These are phyloP conservation scores for Drosophila equinoxialis DNA, from an alignment of 1,140 invertebrate genomes.

Conservation along the genomic window DNA sequence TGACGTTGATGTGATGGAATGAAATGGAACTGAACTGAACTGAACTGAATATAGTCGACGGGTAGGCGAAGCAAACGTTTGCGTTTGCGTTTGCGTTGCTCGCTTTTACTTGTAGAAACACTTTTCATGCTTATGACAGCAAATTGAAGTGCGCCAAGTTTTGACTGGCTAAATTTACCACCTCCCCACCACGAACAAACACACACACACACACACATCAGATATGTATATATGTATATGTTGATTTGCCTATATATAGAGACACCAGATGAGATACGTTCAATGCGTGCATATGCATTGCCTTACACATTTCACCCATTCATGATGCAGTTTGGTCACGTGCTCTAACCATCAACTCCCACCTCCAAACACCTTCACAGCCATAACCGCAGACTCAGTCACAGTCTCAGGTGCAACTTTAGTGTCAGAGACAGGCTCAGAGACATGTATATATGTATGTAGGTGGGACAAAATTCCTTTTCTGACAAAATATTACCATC, in stretches of 20 bases:
- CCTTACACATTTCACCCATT: background rate
- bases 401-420: too few species aligned
- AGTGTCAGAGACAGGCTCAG: too few species aligned
- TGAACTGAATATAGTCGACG: background rate
- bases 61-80: constrained; percentile 23
- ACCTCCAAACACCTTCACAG: background rate
- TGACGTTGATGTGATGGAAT: constrained; percentile 23
- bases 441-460: too few species aligned
- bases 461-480: too few species aligned
- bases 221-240: background rate
- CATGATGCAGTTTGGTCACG: constrained; percentile 25
- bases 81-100: background rate
- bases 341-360: constrained; percentile 7
- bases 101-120: background rate
- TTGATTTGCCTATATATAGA: constrained; percentile 20
- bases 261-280: background rate
- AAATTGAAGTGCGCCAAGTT: constrained; percentile 48
- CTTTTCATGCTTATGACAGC: constrained; percentile 64
- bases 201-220: constrained; percentile 12
- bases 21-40: background rate
- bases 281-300: constrained; percentile 7
- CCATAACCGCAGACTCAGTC: too few species aligned
- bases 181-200: constrained; percentile 1
- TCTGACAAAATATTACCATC: too few species aligned
- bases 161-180: constrained; percentile 7